Evolutionary conservation across 2,113 vertebrate genomes (phyloP).

Genomic region (Trochalopteron elliotii): DNA sequence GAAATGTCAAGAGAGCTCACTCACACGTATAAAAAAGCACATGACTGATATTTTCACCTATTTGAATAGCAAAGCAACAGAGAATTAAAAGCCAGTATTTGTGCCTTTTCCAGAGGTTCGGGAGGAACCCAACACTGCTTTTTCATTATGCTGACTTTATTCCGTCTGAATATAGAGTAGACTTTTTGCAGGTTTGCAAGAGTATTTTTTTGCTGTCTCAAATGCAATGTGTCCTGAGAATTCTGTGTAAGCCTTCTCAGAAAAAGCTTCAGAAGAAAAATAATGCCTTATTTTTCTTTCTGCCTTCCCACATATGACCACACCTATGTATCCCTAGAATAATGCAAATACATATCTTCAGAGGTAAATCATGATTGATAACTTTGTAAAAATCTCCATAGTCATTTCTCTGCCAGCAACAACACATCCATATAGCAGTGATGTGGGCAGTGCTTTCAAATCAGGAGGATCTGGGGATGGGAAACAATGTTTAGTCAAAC

Average conservation of each 20-base stretch:
- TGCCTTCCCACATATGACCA: background rate
- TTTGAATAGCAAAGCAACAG: background rate
- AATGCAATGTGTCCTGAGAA: background rate
- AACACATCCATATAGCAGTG: background rate
- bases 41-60: background rate
- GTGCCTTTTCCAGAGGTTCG: background rate
- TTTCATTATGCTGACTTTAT: constrained; percentile 12
- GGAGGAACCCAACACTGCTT: background rate
- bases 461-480: background rate
- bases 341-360: background rate
- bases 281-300: background rate
- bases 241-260: background rate
- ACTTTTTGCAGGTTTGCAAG: background rate
- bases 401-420: background rate
- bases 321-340: background rate
- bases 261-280: background rate
- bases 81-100: constrained; percentile 4
- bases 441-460: background rate
- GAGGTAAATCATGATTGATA: background rate
- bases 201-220: background rate
- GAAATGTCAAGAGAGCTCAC: constrained; percentile 19
- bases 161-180: background rate
- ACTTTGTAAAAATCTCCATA: background rate
- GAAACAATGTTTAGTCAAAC: background rate
- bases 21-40: background rate